These are phyloP conservation scores for Columbina picui DNA, from an alignment of 2,113 vertebrate species.

Conservation along the genomic window DNA sequence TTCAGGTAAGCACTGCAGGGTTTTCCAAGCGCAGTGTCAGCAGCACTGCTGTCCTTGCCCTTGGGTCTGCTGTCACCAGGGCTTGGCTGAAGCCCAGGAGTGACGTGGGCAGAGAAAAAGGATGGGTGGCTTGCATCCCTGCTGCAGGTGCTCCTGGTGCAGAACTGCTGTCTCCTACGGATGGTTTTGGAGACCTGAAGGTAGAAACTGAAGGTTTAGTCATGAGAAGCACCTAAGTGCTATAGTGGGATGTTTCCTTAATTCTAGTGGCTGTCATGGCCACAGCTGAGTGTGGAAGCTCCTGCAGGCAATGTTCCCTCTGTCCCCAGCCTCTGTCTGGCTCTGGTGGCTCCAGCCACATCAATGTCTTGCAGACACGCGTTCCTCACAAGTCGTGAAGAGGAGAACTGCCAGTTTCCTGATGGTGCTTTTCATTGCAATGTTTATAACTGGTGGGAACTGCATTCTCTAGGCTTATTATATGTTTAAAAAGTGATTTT, in stretches of 20 bases:
- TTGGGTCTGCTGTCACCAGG: too few relatives aligned
- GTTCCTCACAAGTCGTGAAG: not conserved
- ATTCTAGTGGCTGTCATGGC: not conserved
- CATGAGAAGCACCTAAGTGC: not conserved
- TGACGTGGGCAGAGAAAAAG: too few relatives aligned
- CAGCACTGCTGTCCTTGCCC: fast-evolving
- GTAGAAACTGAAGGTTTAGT: not conserved
- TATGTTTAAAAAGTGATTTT: not conserved
- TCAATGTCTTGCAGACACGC: fast-evolving
- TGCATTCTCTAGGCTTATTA: not conserved
- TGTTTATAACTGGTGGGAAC: not conserved
- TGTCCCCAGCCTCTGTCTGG: not conserved
- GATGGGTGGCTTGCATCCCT: too few relatives aligned
- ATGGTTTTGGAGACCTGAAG: not conserved
- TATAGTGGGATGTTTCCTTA: fast-evolving
- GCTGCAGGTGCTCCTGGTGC: too few relatives aligned
- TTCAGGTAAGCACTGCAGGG: not conserved
- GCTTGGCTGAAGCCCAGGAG: too few relatives aligned
- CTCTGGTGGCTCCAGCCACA: fast-evolving
- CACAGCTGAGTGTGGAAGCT: too few relatives aligned
- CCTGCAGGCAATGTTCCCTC: too few relatives aligned
- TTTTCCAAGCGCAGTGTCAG: fast-evolving
- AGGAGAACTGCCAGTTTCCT: not conserved
- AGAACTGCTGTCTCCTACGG: not conserved
- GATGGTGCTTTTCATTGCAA: fast-evolving